Percentiles rank a stretch among this genome's conserved stretches.
phyloP scores from a whole-genome alignment of 2,797 vertebrate genomes.

The Falco biarmicus region DNA sequence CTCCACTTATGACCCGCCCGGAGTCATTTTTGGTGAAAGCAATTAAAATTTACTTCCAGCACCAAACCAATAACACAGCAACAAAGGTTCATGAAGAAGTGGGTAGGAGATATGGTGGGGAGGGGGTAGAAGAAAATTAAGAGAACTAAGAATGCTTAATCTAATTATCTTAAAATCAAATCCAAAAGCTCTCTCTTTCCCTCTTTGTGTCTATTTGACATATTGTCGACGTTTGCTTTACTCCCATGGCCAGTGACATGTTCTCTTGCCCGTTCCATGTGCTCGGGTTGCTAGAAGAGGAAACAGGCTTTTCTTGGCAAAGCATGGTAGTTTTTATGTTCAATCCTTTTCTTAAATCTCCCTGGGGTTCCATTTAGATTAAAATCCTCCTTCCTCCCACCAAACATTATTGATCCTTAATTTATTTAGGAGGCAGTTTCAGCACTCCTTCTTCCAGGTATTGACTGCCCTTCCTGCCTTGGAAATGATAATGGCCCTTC shows the following conservation, averaged over 20 bases:
- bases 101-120: neutral
- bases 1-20: neutral
- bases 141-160: neutral
- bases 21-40: neutral
- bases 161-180: neutral
- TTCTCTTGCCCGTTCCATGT: neutral
- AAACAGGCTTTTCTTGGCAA: neutral
- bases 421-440: slow-evolving; percentile 63
- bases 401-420: slow-evolving; percentile 57
- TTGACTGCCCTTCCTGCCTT: slow-evolving; percentile 35
- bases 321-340: neutral
- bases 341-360: slow-evolving; percentile 21
- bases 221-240: neutral
- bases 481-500: slow-evolving; percentile 38
- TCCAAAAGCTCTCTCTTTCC: neutral
- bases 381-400: slow-evolving; percentile 49
- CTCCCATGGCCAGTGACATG: neutral
- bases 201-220: neutral
- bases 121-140: neutral
- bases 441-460: slow-evolving; percentile 45
- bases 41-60: neutral
- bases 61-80: neutral
- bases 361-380: slow-evolving; percentile 35
- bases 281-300: neutral
- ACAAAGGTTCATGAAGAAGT: neutral